These are phyloP conservation scores for Phlogophora meticulosa DNA, from an alignment of 2,888 invertebrate species.

Conservation along the genomic window DNA sequence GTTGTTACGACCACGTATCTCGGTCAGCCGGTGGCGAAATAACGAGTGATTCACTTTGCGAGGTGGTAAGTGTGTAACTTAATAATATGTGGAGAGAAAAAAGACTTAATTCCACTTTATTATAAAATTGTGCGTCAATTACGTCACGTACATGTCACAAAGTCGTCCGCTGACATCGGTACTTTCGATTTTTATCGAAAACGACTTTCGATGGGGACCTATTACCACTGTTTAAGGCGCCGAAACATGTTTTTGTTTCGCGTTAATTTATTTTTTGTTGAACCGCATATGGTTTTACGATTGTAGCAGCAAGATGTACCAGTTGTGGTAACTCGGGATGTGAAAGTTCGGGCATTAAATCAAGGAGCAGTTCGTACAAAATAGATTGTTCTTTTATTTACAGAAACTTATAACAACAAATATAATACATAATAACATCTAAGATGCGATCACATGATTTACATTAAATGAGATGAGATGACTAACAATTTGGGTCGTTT, in stretches of 20 bases:
- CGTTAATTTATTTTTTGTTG: slow-evolving; percentile 68
- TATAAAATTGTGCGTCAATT: slow-evolving; percentile 60
- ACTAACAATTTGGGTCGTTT: slow-evolving; percentile 80
- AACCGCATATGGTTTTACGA: slow-evolving; percentile 70
- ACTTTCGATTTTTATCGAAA: slow-evolving; percentile 75
- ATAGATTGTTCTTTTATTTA: slow-evolving; percentile 88
- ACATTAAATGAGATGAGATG: slow-evolving; percentile 86
- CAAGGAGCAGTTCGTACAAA: slow-evolving; percentile 71
- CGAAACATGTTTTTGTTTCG: slow-evolving; percentile 67
- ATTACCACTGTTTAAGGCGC: slow-evolving; percentile 61
- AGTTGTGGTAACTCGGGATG: slow-evolving; percentile 46
- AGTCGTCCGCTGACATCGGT: slow-evolving; percentile 69
- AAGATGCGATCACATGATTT: slow-evolving; percentile 88
- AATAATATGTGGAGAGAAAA: slow-evolving; percentile 42
- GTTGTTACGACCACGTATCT: slow-evolving; percentile 52
- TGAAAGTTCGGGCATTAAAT: slow-evolving; percentile 67
- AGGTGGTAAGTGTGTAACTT: slow-evolving; percentile 53
- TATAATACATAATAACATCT: slow-evolving; percentile 87
- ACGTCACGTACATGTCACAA: slow-evolving; percentile 62
- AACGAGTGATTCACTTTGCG: slow-evolving; percentile 46
- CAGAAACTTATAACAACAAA: slow-evolving; percentile 89
- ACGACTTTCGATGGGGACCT: slow-evolving; percentile 63
- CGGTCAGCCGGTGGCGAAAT: slow-evolving; percentile 64
- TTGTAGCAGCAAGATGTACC: slow-evolving; percentile 58
- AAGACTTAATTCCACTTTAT: slow-evolving; percentile 46